Base-by-base conservation (phyloP, 2,113 vertebrate genomes). In the Bagarius yarrelli region DNA sequence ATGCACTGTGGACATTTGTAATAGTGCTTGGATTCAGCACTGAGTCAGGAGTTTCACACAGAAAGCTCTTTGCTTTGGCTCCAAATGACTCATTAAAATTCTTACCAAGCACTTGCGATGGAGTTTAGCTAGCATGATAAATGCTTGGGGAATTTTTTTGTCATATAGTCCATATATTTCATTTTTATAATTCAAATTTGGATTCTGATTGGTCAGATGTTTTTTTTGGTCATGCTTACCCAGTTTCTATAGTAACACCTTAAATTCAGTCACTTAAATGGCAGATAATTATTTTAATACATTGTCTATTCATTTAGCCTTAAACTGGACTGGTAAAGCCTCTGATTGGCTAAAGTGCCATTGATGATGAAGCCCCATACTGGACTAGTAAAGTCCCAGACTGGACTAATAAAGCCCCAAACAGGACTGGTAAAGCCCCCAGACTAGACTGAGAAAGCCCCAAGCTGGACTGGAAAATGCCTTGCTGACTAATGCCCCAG, bases 11-110 rank as follows among this genome's bases (percentile, higher is more conserved):
- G 40, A 81, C 70, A 64, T n/a, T 30, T 80, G 60, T 80, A 87
- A 76, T 74, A 55, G 56, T 27, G 53, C 78, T 81, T 78, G 81
- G 83, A 76, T 86, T 83, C 74, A 27, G 44, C 71, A 72, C 47
- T 83, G 70, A 87, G 77, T 86, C 86, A 84, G 71, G 60, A 75
- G 34, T 64, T 77, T 67, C 30, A 74, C 82, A 84, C 78, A 83
- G 67, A 60, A 77, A 86, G 72, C 78, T 83, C 86, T 86, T 86
- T 34, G 30, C 32, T 74, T 36, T 71, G 40, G 40, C 2, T 70
- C 67, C 25, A 8, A 70, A 70, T 72, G 47, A 53, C 47, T 25
- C 25, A 30, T 30, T 53, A 32, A 53, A 8, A 16, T 47, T 23
- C 25, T 47, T 67, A n/a, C 64, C 36, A n/a, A 44, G 36, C 36